These are phyloP conservation scores for Dryobates pubescens DNA, from an alignment of 2,797 vertebrate species.

Conservation along the genomic window DNA sequence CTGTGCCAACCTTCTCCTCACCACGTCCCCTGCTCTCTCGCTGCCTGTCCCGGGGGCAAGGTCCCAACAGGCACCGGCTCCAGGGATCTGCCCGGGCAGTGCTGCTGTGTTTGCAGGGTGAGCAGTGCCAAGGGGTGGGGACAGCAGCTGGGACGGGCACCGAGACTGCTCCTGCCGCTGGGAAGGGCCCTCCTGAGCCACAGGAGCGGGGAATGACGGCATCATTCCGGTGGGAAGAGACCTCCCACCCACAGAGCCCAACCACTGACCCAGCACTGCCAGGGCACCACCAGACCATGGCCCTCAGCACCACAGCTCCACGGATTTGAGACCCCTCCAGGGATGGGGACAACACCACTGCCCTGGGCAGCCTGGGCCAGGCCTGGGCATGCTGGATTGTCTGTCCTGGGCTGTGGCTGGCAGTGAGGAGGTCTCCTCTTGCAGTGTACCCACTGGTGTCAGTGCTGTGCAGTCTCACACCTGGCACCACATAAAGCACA, in stretches of 20 bases:
- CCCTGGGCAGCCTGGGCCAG: neutral
- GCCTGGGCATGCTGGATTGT: neutral
- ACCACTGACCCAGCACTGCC: no score
- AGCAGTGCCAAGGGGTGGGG: neutral
- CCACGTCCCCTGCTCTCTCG: neutral
- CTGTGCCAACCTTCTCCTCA: neutral
- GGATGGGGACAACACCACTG: neutral
- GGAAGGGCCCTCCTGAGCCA: neutral
- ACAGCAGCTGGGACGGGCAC: neutral
- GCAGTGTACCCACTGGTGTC: no score
- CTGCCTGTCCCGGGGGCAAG: neutral
- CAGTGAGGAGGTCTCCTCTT: neutral
- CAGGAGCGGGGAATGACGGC: neutral
- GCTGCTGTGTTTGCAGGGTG: neutral
- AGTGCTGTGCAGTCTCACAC: neutral
- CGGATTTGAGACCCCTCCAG: neutral
- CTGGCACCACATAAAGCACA: no score
- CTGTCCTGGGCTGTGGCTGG: neutral
- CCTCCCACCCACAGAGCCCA: neutral
- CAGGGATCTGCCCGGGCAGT: neutral
- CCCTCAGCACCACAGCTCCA: neutral
- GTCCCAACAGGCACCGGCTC: neutral
- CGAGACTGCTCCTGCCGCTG: neutral
- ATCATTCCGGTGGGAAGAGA: neutral
- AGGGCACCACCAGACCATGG: neutral